Evolutionary conservation across 2,888 invertebrate genomes (phyloP), one percentile per base, ranked within the genome.

Genomic region (Eulithis prunata): DNA sequence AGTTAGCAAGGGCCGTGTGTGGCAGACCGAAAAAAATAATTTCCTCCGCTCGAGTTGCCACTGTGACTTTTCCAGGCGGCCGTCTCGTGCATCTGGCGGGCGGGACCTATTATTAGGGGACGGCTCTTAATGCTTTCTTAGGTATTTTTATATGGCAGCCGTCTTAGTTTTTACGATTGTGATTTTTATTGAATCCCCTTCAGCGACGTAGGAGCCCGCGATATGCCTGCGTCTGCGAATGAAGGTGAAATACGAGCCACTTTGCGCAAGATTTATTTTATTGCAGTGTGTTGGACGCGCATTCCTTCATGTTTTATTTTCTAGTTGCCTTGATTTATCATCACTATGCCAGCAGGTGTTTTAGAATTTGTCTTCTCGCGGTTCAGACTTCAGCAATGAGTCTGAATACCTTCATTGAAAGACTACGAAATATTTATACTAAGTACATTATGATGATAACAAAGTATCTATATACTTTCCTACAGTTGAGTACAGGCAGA

Each of bases 21-120:
- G 92, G 90, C 82, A 91, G 92, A 92, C 92, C 92, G 92, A 91
- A 91, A 92, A 91, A 92, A 92, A 91, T 90, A 87, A 93, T 91
- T 92, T 90, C 87, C 86, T 79, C 83, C 91, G 92, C 90, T 91
- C 87, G 91, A 90, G 86, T 89, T 87, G 83, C 86, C 89, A 83
- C 86, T 85, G 90, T 90, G 91, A 92, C 90, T 92, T 92, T 91
- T 91, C 90, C 90, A 88, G 85, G 84, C 89, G 85, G 86, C 88
- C 90, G 91, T 92, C 90, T 88, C 88, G 88, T 90, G 89, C 93
- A 93, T 91, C 91, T 92, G 93, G 91, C 92, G 91, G 93, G 91
- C 92, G 91, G 88, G 85, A 84, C 90, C 87, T 90, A 90, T 92
- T 92, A 91, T 92, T 90, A 88, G 90, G 91, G 92, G 90, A 87